Evolutionary conservation across 1,140 invertebrate genomes (phyloP), one percentile per base, ranked within the genome.

Genomic region (Megalonaias nervosa): DNA sequence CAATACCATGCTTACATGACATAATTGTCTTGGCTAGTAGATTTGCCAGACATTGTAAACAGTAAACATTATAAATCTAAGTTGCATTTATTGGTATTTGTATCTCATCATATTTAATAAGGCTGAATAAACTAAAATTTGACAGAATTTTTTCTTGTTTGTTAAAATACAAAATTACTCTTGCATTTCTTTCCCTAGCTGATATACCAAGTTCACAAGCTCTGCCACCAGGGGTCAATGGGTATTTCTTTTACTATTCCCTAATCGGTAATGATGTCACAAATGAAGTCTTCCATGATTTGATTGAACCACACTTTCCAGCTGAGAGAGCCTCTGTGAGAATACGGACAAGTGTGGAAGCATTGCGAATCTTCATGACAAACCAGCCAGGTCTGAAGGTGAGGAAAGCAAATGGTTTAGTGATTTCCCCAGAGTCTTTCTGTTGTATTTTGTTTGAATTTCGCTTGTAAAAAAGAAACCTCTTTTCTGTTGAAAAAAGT

Each of bases 191-290:
- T 75, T 67, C 85, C 87, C 71, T 80, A 91, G 90, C 79, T 91
- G 60, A 86, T 90, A 86, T 90, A 31, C 90, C 90, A 4, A 88
- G 85, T 68, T 84, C 77, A 14, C 75, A 82, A 56, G 79, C 86
- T 13, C 70, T 90, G 38, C 84, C 89, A 21, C 71, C 81, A 2
- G 81, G 78, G 59, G 75, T 78, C 31, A 76, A 48, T 81, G 90
- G 89, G 1, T 92, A 89, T 76, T 91, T 90, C 85, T 92, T 92
- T 76, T 91, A 90, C 79, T 92, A 91, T 79, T 89, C 90, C 31
- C 75, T 92, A 23, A 84, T 92, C 78, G 92, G 91, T 12, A 92
- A 92, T 82, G 89, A 91, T 86, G 88, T 92, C 1, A 90, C 85
- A 64, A 92, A 90, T 67, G 89, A 92, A 71, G 81, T 82, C 17